Evolutionary conservation across 1,140 invertebrate species (phyloP).

Genomic region (Leptinotarsa lineolata): DNA sequence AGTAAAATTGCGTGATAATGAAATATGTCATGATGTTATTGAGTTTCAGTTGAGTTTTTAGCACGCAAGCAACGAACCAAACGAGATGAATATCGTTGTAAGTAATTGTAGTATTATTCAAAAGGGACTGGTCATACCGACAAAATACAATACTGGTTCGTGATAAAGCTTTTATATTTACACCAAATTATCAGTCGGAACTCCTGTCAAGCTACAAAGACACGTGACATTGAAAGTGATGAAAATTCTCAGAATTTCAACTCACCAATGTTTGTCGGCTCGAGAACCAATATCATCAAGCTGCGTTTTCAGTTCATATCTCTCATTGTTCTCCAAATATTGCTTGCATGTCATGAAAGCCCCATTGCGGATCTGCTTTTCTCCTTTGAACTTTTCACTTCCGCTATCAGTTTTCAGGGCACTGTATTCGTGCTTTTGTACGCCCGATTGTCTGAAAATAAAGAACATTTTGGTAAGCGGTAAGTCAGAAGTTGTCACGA

Average conservation of each 20-base stretch:
- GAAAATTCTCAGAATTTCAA: not conserved
- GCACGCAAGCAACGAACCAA: not conserved
- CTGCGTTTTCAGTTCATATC: constrained; percentile 77
- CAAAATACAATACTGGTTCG: too few species aligned
- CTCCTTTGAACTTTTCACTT: constrained; percentile 67
- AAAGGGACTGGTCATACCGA: too few species aligned
- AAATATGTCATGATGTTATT: not conserved
- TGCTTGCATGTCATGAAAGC: constrained; percentile 67
- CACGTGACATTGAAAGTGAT: too few species aligned
- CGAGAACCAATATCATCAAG: constrained; percentile 81
- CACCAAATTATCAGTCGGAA: too few species aligned
- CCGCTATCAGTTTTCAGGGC: constrained; percentile 65
- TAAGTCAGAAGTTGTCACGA: too few species aligned
- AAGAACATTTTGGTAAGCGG: not conserved
- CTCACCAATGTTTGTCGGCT: constrained; percentile 79
- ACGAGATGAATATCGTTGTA: too few species aligned
- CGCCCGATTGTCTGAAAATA: constrained; percentile 54
- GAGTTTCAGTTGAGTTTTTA: not conserved
- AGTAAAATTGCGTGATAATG: not conserved
- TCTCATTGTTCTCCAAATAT: constrained; percentile 66
- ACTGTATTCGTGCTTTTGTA: constrained; percentile 70
- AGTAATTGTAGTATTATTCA: too few species aligned
- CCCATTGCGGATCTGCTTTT: constrained; percentile 66
- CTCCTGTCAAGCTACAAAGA: too few species aligned
- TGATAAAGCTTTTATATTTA: too few species aligned